These are phyloP conservation scores for Polypterus senegalus DNA, from an alignment of 2,113 vertebrate genomes.

Conservation along the genomic window DNA sequence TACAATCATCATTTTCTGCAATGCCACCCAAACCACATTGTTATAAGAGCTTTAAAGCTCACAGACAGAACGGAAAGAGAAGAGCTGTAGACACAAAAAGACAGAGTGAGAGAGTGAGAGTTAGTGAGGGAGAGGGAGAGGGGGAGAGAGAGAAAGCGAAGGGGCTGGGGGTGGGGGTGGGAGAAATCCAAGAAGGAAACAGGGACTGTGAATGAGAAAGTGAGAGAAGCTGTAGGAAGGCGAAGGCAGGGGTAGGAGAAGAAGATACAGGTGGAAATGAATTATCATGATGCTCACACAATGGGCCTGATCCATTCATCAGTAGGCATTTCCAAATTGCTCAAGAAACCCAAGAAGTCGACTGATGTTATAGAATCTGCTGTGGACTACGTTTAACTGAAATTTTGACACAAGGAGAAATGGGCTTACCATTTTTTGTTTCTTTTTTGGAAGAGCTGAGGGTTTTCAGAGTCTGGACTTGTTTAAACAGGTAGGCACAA, in stretches of 20 bases:
- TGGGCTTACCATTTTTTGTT: too few relatives aligned
- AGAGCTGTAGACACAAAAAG: slow-evolving; percentile 19
- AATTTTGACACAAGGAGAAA: background rate
- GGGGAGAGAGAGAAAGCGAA: slow-evolving; percentile 23
- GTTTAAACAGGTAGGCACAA: too few relatives aligned
- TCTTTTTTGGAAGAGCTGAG: too few relatives aligned
- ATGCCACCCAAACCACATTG: slow-evolving; percentile 35
- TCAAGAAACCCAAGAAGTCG: slow-evolving; percentile 32
- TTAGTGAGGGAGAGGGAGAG: slow-evolving; percentile 17
- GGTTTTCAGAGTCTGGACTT: too few relatives aligned
- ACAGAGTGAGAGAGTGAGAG: slow-evolving; percentile 21
- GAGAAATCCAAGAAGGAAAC: slow-evolving; percentile 15
- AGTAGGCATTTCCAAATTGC: slow-evolving; percentile 16
- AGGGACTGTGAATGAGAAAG: background rate
- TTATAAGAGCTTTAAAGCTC: slow-evolving; percentile 50
- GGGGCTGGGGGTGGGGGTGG: slow-evolving; percentile 8
- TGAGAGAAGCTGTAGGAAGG: background rate
- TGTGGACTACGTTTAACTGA: background rate
- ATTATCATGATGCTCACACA: slow-evolving; percentile 2
- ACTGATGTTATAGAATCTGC: slow-evolving; percentile 24
- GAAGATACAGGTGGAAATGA: slow-evolving; percentile 14
- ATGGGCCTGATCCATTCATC: slow-evolving; percentile 19
- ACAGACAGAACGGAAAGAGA: slow-evolving; percentile 24
- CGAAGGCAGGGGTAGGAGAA: background rate
- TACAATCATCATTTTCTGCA: slow-evolving; percentile 28